A percentile compares a stretch with the other conserved stretches of the same genome.
phyloP scores from a whole-genome alignment of 2,888 invertebrate genomes.

The Cataglyphis rosenhaueri region DNA sequence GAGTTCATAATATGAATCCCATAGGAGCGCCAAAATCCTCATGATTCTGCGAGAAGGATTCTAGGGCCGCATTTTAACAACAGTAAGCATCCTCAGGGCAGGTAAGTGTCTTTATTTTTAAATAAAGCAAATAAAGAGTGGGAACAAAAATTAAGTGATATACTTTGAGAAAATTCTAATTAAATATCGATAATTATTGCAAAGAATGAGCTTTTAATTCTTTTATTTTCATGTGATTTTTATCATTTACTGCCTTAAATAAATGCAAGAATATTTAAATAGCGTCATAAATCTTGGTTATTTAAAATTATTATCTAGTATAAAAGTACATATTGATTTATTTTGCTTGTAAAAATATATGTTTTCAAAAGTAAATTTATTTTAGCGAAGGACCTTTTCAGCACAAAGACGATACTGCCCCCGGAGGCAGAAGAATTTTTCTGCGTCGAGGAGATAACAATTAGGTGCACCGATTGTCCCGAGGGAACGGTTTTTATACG shows the following conservation, averaged over 20 bases:
- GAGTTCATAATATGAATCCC: neutral
- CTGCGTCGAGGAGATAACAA: constrained; percentile 70
- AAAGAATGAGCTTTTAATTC: neutral
- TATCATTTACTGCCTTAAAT: neutral
- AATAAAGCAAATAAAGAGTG: neutral
- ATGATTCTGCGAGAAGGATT: neutral
- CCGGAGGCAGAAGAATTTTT: neutral
- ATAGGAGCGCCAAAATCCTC: neutral
- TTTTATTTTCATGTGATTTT: neutral
- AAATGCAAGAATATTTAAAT: neutral
- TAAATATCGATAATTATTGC: neutral
- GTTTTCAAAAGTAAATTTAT: neutral
- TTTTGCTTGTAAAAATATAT: neutral
- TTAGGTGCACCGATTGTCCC: constrained; percentile 69
- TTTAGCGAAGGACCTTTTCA: neutral
- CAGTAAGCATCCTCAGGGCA: neutral
- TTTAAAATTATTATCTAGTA: neutral
- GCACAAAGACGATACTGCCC: neutral
- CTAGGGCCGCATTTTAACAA: neutral
- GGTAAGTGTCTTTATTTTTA: neutral
- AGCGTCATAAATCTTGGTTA: neutral
- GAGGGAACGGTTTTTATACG: constrained; percentile 64
- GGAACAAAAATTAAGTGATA: neutral
- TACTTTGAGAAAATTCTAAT: neutral
- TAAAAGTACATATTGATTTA: neutral